A percentile compares a stretch with the other conserved stretches of the same genome.
Conservation (phyloP, 1,140 invertebrate species). For the Hycleus phaleratus region DNA sequence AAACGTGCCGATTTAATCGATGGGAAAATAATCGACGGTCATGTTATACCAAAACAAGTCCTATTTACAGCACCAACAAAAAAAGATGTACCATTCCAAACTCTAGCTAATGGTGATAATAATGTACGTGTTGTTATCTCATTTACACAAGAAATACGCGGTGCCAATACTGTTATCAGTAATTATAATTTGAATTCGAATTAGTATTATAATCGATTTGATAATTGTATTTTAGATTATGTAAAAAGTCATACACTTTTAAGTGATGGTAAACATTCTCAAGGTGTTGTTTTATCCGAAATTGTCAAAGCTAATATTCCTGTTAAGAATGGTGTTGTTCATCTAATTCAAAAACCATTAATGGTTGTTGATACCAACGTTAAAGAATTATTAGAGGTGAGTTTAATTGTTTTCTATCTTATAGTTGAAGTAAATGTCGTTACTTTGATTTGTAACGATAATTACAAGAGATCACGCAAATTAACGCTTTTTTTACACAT, state of each 20-base stretch:
- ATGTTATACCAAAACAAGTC: conserved; percentile 79
- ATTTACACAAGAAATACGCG: conserved; percentile 44
- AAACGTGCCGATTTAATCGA: conserved; percentile 57
- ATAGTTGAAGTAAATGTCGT: neutral
- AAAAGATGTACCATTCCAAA: conserved; percentile 61
- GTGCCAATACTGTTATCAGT: conserved; percentile 25
- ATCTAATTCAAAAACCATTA: conserved; percentile 81
- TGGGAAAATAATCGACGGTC: conserved; percentile 77
- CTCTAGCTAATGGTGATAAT: conserved; percentile 72
- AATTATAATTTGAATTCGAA: conserved; percentile 2
- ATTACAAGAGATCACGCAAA: neutral
- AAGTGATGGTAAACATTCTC: conserved; percentile 65
- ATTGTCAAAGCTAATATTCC: conserved; percentile 88
- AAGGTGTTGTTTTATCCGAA: conserved; percentile 76
- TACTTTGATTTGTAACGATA: neutral
- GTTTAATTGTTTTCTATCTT: conserved; percentile 24
- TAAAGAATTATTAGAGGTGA: conserved; percentile 77
- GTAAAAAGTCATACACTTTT: conserved; percentile 79
- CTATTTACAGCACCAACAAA: conserved; percentile 76
- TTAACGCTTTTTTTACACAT: neutral
- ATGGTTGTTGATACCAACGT: conserved; percentile 84
- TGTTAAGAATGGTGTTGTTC: conserved; percentile 84
- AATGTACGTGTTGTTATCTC: conserved; percentile 74
- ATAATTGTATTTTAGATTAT: conserved; percentile 54
- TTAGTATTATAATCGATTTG: neutral